Percentiles rank a stretch among this genome's conserved stretches.
Conservation (phyloP, 2,113 vertebrate genomes). For the Bubo scandiacus region DNA sequence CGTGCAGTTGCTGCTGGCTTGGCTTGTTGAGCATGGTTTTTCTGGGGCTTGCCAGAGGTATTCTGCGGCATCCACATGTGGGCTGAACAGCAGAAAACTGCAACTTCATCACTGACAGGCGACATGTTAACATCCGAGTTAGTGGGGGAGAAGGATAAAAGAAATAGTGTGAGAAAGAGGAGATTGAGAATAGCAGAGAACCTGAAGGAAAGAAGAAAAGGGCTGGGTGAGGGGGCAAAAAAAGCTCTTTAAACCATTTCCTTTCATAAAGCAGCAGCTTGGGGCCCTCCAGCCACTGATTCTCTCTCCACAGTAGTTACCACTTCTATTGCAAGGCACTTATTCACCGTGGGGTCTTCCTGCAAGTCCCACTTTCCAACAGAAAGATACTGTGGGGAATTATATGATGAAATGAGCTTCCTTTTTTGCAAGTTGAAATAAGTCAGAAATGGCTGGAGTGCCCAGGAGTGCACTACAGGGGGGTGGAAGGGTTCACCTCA, state of each 20-base stretch:
- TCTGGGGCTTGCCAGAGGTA: background rate
- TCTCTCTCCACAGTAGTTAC: background rate
- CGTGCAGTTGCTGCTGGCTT: background rate
- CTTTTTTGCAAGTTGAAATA: background rate
- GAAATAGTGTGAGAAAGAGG: background rate
- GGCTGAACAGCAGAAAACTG: background rate
- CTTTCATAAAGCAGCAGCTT: background rate
- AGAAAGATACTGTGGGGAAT: background rate
- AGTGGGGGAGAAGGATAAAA: background rate
- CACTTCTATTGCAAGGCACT: background rate
- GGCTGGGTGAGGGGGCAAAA: background rate
- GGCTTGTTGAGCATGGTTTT: background rate
- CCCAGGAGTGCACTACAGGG: background rate
- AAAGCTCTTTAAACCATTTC: background rate
- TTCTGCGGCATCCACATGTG: fast-evolving
- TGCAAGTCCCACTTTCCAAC: background rate
- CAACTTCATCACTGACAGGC: background rate
- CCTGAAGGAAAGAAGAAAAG: background rate
- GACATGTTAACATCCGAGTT: too few species aligned
- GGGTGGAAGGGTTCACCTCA: background rate
- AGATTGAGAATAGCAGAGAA: background rate
- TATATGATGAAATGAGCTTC: background rate
- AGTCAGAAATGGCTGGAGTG: background rate
- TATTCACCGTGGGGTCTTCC: background rate
- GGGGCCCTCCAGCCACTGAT: background rate